phyloP scores from a whole-genome alignment of 1,140 invertebrate genomes.

The Drosophila tristis region DNA sequence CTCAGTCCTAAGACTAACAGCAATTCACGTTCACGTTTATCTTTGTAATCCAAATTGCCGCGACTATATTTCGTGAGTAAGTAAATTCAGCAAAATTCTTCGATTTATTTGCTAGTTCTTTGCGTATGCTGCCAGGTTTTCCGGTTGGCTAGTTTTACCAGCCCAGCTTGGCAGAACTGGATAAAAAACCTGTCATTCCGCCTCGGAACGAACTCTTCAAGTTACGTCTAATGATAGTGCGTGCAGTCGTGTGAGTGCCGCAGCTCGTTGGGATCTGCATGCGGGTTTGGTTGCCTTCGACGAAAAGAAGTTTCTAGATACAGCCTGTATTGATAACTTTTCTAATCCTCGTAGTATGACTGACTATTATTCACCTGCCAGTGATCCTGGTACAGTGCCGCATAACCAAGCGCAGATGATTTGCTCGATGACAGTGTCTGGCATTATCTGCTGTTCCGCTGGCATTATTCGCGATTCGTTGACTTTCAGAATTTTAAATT shows the following conservation, averaged over 20 bases:
- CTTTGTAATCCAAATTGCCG: constrained; percentile 4
- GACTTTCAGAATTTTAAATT: no score
- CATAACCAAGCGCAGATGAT: no score
- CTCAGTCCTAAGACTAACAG: no score
- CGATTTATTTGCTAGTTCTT: constrained; percentile 37
- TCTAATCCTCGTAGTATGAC: no score
- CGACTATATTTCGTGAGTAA: constrained; percentile 13
- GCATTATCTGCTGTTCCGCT: no score
- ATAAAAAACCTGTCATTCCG: constrained; percentile 65
- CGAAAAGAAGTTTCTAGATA: constrained; percentile 12
- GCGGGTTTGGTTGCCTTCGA: not conserved
- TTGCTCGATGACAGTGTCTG: no score
- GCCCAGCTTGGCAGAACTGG: constrained; percentile 56
- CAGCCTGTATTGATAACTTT: not conserved
- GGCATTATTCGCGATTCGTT: no score
- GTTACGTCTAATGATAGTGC: constrained; percentile 55
- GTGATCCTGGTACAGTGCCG: no score
- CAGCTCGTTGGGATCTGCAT: constrained; percentile 4
- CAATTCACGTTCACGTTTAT: not conserved
- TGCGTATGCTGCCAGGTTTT: constrained; percentile 30
- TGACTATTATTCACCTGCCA: no score
- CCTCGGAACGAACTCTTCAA: constrained; percentile 11
- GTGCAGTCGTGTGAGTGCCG: constrained; percentile 33
- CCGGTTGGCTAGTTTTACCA: constrained; percentile 49
- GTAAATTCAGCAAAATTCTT: constrained; percentile 21